phyloP scores from a whole-genome alignment of 53 echinoderm and acorn worm genomes.

The Paelopatides confundens region DNA sequence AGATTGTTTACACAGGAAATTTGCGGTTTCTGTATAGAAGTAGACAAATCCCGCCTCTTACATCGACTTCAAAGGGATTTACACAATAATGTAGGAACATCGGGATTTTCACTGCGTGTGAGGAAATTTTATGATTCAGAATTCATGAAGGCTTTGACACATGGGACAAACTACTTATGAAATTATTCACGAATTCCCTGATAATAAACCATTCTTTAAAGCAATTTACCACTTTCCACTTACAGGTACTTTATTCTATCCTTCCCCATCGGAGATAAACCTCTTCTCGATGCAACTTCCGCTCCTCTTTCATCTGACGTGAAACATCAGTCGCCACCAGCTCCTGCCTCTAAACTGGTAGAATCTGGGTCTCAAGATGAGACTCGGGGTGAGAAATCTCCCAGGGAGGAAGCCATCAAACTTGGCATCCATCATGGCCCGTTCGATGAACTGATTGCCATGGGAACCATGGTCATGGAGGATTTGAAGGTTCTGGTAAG shows the following conservation, averaged over 20 bases:
- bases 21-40: too few species aligned
- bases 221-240: not conserved
- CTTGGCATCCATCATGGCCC: conserved; percentile 86
- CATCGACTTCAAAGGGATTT: too few species aligned
- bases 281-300: not conserved
- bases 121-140: too few species aligned
- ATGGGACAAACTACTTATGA: too few species aligned
- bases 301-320: not conserved
- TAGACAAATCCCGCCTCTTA: too few species aligned
- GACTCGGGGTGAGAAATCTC: conserved; percentile 65
- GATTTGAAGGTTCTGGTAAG: conserved; percentile 86
- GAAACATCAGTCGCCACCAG: not conserved
- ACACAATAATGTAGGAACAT: too few species aligned
- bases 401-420: conserved; percentile 74
- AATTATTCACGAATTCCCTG: too few species aligned
- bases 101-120: too few species aligned
- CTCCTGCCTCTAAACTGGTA: not conserved
- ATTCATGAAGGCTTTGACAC: too few species aligned
- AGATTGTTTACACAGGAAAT: too few species aligned
- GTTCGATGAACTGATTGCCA: conserved; percentile 91
- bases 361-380: conserved; percentile 26
- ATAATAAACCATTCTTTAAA: too few species aligned
- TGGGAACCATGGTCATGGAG: conserved; percentile 82
- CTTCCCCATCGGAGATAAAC: not conserved
- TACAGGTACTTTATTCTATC: conserved; percentile 20